Base-by-base conservation (phyloP, 2,113 vertebrate genomes). In the Prochilodus magdalenae region DNA sequence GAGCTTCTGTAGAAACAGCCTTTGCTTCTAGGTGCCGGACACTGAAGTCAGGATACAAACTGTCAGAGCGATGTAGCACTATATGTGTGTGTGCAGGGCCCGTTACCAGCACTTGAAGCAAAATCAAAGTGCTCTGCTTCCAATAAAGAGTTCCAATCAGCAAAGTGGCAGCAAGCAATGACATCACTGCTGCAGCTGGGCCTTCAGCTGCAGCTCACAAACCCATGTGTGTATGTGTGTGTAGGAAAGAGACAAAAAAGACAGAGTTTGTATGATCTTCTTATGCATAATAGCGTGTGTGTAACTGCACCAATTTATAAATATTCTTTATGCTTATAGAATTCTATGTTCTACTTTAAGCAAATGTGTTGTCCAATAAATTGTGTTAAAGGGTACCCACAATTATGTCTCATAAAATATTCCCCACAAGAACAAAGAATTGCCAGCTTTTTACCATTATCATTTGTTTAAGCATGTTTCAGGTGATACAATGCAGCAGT, bases 91-190 rank as follows among this genome's bases (percentile, higher is more conserved):
- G 87, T 88, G 82, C 75, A 36, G 69, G 77, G 73, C 57, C 80
- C n/a, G 73, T 75, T 82, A 88, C 85, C 86, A 82, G 83, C 88
- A 91, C 90, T 93, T 91, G 91, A 93, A 91, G 85, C 89, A 55
- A 79, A 93, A 94, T 94, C 91, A 92, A 94, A 94, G 91, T 87
- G 88, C 87, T 92, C 91, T 94, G 93, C 90, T 94, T 94, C 92
- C 90, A 94, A 93, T 93, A 94, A 85, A 93, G 90, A 92, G 90
- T 91, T 91, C 93, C 92, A 94, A 94, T 94, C 93, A 94, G 92
- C 89, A 92, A 93, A 94, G 91, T 93, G 93, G 93, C 93, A 93
- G 92, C 90, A 90, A 90, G 89, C 85, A 84, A 92, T 94, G 93
- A 94, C 93, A 93, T 94, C 93, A 94, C 89, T 91, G 90, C 86